Base-by-base conservation (phyloP, 2,888 invertebrate genomes). In the Cynaeus angustus region DNA sequence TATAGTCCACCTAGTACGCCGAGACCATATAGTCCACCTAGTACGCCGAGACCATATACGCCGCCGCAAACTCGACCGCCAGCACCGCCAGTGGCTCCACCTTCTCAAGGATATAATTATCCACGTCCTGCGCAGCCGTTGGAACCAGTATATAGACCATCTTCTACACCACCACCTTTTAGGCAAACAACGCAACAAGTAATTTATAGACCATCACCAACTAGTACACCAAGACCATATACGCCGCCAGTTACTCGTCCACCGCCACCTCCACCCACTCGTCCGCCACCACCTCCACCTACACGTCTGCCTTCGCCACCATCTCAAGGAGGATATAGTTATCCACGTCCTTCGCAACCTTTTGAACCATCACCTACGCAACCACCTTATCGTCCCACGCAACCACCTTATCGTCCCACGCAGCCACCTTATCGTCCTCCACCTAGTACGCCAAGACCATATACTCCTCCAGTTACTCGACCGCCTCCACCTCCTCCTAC, bases 131-230 rank as follows among this genome's bases (percentile, higher is more conserved):
- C 21, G 1, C 21, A 21, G 21, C 21, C 21, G 21, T 21, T 21
- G 1, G 21, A 21, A 21, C 21, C 21, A 21, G n/a, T 8, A 6
- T 30, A 30, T 8, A 37, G 37, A 6, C 37, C 37, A 10, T 37
- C 37, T 1, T 6, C 50, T 16, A 50, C 50, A 8, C 21, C 1
- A 50, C 10, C 50, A 16, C 50, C 50, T 21, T 16, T 16, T 21
- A 56, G 3, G 58, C 72, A 64, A 68, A 72, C 14, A 21, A 37
- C 52, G 16, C n/a, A n/a, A n/a, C n/a, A n/a, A n/a, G n/a, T n/a
- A n/a, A n/a, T n/a, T n/a, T 53, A 56, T 50, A 45, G 52, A 3
- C 52, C 56, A 28, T 6, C 52, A 52, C 33, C 33, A 28, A 7
- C 28, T 33, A 33, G 33, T 2, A 33, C 33, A 9, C 33, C 33